Conservation (phyloP, 2,113 vertebrate genomes). For the Azemiops feae region DNA sequence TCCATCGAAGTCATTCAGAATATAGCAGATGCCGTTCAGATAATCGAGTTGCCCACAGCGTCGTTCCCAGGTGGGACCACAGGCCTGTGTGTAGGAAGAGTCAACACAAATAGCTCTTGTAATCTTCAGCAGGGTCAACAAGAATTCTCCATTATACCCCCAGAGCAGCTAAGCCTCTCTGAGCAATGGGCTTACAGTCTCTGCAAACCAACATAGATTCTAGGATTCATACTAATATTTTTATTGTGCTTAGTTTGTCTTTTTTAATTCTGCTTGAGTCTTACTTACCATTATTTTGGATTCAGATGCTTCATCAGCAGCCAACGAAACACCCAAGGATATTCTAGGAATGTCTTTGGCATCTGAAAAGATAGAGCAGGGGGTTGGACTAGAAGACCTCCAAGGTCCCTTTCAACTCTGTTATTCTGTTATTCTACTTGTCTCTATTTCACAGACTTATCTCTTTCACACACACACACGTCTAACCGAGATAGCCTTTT, state of each 20-base stretch:
- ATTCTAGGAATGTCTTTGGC: neutral
- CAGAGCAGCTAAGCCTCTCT: neutral
- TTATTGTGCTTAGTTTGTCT: neutral
- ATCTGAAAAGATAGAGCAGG: neutral
- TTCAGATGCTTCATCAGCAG: neutral
- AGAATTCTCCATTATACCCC: neutral
- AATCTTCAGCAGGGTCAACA: neutral
- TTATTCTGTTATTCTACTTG: neutral
- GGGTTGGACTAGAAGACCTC: neutral
- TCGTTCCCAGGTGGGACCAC: slow-evolving; percentile 23
- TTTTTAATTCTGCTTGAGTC: neutral
- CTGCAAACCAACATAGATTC: neutral
- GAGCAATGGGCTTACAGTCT: neutral
- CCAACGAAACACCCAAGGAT: slow-evolving; percentile 14
- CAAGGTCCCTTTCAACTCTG: neutral
- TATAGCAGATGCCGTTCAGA: slow-evolving; percentile 19
- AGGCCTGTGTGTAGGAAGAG: neutral
- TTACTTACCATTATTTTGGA: slow-evolving; percentile 23
- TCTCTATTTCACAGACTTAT: neutral
- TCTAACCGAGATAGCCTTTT: neutral
- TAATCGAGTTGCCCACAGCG: neutral
- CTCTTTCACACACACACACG: neutral
- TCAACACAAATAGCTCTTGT: neutral
- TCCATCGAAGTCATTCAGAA: neutral
- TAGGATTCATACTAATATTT: neutral